Percentiles rank a stretch among this genome's conserved stretches.
phyloP scores from a whole-genome alignment of 2,888 invertebrate genomes.

The Sminthurinus aureus region DNA sequence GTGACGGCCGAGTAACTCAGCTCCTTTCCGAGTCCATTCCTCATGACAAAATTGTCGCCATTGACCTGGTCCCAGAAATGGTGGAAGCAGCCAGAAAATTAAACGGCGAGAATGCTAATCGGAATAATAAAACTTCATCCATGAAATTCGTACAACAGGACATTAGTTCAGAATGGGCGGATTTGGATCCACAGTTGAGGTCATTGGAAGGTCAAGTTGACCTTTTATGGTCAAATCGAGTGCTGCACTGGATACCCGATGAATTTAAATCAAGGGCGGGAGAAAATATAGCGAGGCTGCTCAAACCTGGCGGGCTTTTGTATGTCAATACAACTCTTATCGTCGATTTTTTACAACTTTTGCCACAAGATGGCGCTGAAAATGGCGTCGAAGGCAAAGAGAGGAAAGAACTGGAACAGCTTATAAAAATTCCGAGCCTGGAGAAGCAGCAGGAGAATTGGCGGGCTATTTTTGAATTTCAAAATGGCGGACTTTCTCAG shows the following conservation, averaged over 20 bases:
- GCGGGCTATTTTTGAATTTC: background rate
- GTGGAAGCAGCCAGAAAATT: background rate
- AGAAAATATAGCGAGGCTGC: conserved; percentile 2
- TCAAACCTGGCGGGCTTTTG: background rate
- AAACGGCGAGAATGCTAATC: background rate
- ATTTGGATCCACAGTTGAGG: background rate
- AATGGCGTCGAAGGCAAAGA: no score
- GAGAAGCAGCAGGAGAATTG: background rate
- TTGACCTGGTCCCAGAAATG: conserved; percentile 30
- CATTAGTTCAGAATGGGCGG: conserved; percentile 5
- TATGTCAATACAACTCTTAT: background rate
- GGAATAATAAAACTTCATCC: background rate
- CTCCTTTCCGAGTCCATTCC: background rate
- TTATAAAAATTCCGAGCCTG: background rate
- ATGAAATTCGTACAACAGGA: conserved; percentile 9
- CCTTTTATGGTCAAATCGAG: conserved; percentile 29
- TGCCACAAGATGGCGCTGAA: background rate
- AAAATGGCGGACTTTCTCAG: no score
- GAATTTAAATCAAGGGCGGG: background rate
- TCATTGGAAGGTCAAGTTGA: conserved; percentile 26
- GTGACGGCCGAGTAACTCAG: conserved; percentile 8
- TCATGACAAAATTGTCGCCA: background rate
- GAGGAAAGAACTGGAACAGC: background rate
- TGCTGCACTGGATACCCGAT: conserved; percentile 21
- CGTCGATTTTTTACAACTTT: background rate